Evolutionary conservation across 2,888 invertebrate species (phyloP), one percentile per base, ranked within the genome.

Genomic region (Eubasilissa splendida): DNA sequence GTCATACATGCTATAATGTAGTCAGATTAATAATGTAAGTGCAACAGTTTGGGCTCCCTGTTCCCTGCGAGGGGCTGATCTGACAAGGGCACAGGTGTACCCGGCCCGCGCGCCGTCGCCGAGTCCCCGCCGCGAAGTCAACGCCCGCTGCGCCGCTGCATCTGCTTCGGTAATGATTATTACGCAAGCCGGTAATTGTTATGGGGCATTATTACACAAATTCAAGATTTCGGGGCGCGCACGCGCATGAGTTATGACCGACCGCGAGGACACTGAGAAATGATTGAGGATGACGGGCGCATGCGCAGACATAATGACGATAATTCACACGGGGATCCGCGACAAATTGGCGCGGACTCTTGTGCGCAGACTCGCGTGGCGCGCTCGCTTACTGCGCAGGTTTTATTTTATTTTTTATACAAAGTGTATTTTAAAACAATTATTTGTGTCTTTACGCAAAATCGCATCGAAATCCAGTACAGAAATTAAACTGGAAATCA

Each of bases 141-240:
- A 63, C 63, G 63, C 12, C 63, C 63, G 63, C 63, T n/a, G 11
- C 42, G 42, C 63, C 31, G 9, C 10, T 22, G n/a, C 63, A 63
- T 63, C 63, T 63, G 63, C 63, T 63, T 63, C 31, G 63, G 33
- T 63, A 63, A 63, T 63, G 63, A 63, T 33, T 63, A 63, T 63
- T 63, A 33, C 63, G 3, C 63, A 31, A 63, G 63, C 33, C 63
- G 11, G 33, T 63, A 63, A 63, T 63, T 63, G 63, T 63, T 63
- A 63, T 31, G 31, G 33, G 22, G 33, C 22, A 63, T 63, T 63
- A 63, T 63, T 63, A 63, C 33, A 42, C 42, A 42, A 33, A 63
- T 10, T 63, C 63, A 42, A 42, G 42, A 42, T 42, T 42, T 42
- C 42, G 63, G 63, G 63, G 33, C 11, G 33, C 3, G 31, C 4